These are phyloP conservation scores for Melangyna quadrimaculata DNA, from an alignment of 2,888 invertebrate genomes.

Conservation along the genomic window DNA sequence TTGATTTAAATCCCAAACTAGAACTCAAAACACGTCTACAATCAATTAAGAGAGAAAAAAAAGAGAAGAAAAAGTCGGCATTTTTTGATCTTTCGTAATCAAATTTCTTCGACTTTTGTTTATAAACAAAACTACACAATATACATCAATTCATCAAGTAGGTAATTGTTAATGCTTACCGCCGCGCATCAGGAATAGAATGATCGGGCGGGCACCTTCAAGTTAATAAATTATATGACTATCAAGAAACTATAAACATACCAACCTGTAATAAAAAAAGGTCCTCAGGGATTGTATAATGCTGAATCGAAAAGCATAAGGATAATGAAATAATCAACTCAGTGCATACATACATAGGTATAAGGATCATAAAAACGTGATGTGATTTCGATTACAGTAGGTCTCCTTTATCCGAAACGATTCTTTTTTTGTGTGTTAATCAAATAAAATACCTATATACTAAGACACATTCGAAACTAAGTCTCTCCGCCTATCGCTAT, in stretches of 20 bases:
- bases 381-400: not conserved
- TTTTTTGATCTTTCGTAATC: not conserved
- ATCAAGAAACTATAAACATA: conserved; percentile 27
- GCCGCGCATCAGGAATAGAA: not conserved
- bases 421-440: not conserved
- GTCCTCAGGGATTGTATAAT: conserved; percentile 38
- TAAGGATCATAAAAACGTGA: not conserved
- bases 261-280: not conserved
- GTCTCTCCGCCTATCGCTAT: too few relatives aligned
- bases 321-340: conserved; percentile 32
- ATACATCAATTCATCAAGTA: not conserved
- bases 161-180: not conserved
- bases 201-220: conserved; percentile 27
- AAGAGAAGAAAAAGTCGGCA: not conserved
- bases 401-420: not conserved
- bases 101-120: not conserved
- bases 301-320: conserved; percentile 9
- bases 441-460: not conserved
- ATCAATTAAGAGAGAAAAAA: not conserved
- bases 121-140: not conserved
- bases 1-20: not conserved
- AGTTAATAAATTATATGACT: conserved; percentile 45
- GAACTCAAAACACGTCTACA: not conserved
- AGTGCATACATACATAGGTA: too few relatives aligned
- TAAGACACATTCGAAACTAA: too few relatives aligned